Evolutionary conservation across 2,113 vertebrate species (phyloP).

Genomic region (Phalacrocorax aristotelis): DNA sequence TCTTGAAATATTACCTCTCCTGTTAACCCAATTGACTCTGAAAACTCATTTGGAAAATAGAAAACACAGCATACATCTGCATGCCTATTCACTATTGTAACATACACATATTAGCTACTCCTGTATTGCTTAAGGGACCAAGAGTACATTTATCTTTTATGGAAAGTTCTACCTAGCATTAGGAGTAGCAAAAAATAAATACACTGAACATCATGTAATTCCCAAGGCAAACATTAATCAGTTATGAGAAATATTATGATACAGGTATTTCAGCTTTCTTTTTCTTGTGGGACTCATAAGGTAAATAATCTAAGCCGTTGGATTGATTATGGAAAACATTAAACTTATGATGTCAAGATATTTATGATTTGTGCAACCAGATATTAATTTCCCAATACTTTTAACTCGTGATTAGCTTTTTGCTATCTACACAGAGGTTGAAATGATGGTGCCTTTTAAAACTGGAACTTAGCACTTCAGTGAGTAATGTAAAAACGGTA

Average conservation of each 20-base stretch:
- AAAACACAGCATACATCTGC: not conserved
- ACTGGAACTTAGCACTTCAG: not conserved
- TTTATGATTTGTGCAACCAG: constrained; percentile 57
- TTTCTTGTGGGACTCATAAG: constrained; percentile 60
- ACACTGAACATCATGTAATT: constrained; percentile 69
- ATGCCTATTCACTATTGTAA: constrained; percentile 1
- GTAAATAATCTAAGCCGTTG: constrained; percentile 62
- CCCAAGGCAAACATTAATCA: constrained; percentile 72
- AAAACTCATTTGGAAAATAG: constrained; percentile 50
- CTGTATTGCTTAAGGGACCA: constrained; percentile 52
- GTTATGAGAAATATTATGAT: constrained; percentile 64
- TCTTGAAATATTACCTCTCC: constrained; percentile 57
- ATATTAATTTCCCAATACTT: constrained; percentile 64
- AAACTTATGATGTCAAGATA: constrained; percentile 60
- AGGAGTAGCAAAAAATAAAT: constrained; percentile 68
- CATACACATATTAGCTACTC: not conserved
- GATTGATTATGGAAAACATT: constrained; percentile 73
- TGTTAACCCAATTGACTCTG: constrained; percentile 31
- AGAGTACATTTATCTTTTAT: constrained; percentile 54
- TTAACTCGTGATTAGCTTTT: constrained; percentile 60
- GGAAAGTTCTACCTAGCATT: constrained; percentile 58
- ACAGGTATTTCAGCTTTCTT: constrained; percentile 65
- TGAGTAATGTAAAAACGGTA: not conserved
- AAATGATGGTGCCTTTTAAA: constrained; percentile 45
- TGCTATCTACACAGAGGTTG: constrained; percentile 35